Conservation (phyloP, 2,888 invertebrate genomes). For the Phalera bucephala region DNA sequence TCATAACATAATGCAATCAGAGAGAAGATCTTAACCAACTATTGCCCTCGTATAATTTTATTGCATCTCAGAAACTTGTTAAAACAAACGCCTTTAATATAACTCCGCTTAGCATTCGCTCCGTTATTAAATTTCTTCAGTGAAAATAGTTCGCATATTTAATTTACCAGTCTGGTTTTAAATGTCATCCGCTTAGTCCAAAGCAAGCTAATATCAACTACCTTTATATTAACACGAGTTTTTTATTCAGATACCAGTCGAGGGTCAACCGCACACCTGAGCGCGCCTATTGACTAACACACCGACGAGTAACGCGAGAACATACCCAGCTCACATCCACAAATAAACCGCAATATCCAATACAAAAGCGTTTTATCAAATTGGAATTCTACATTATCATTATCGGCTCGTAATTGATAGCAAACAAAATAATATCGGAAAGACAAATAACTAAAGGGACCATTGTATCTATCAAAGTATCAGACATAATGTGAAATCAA, state of each 20-base stretch:
- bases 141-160: slow-evolving; percentile 1
- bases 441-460: slow-evolving; percentile 59
- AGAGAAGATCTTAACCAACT: not conserved
- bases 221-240: slow-evolving; percentile 27
- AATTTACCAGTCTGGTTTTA: not conserved
- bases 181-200: too few relatives aligned
- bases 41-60: not conserved
- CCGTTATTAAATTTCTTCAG: not conserved
- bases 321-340: slow-evolving; percentile 2
- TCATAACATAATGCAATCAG: not conserved
- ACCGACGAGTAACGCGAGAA: slow-evolving; percentile 2
- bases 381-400: slow-evolving; percentile 51
- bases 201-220: not conserved
- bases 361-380: slow-evolving; percentile 41
- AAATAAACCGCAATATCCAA: slow-evolving; percentile 13
- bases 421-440: slow-evolving; percentile 66
- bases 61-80: not conserved
- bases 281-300: slow-evolving; percentile 9
- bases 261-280: slow-evolving; percentile 14
- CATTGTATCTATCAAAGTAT: slow-evolving; percentile 46
- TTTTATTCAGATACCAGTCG: slow-evolving; percentile 31
- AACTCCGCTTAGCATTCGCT: not conserved
- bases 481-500: slow-evolving; percentile 56
- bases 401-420: slow-evolving; percentile 71
- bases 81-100: not conserved